Evolutionary conservation across 2,888 invertebrate species (phyloP).

Genomic region (Oxyteleia sp.): DNA sequence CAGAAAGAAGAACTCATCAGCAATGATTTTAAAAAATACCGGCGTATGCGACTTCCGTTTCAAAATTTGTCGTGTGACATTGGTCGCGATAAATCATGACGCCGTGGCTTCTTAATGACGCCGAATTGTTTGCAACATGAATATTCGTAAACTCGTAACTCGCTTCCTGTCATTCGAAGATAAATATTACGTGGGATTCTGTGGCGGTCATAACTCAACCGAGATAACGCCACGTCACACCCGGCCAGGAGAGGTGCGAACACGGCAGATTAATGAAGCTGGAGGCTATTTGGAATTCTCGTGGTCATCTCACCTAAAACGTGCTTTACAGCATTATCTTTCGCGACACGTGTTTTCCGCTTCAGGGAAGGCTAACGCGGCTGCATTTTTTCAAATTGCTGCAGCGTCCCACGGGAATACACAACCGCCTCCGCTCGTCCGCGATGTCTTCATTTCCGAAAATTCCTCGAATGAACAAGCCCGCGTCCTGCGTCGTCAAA

Average conservation of each 20-base stretch:
- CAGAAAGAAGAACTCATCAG: neutral
- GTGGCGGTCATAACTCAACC: conserved; percentile 42
- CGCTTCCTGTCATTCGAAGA: conserved; percentile 56
- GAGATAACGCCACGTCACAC: conserved; percentile 49
- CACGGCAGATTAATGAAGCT: conserved; percentile 65
- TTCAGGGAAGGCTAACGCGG: conserved; percentile 7
- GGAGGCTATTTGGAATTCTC: conserved; percentile 53
- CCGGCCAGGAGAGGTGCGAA: conserved; percentile 51
- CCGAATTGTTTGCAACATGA: conserved; percentile 35
- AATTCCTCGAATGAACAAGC: conserved; percentile 12
- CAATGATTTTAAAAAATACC: conserved; percentile 22
- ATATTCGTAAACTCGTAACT: conserved; percentile 62
- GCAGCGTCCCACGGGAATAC: conserved; percentile 19
- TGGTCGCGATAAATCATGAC: conserved; percentile 23
- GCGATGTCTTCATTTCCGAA: neutral
- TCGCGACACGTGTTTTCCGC: conserved; percentile 57
- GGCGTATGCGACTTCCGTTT: conserved; percentile 21
- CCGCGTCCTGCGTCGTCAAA: neutral
- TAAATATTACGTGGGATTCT: conserved; percentile 21
- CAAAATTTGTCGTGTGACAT: conserved; percentile 13
- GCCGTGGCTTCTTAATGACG: conserved; percentile 18
- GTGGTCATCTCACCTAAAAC: conserved; percentile 32
- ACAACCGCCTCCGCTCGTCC: neutral
- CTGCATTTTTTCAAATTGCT: conserved; percentile 30
- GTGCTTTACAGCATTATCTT: conserved; percentile 51